Evolutionary conservation across 2,113 vertebrate genomes (phyloP).

Genomic region (Cyanocitta stelleri): DNA sequence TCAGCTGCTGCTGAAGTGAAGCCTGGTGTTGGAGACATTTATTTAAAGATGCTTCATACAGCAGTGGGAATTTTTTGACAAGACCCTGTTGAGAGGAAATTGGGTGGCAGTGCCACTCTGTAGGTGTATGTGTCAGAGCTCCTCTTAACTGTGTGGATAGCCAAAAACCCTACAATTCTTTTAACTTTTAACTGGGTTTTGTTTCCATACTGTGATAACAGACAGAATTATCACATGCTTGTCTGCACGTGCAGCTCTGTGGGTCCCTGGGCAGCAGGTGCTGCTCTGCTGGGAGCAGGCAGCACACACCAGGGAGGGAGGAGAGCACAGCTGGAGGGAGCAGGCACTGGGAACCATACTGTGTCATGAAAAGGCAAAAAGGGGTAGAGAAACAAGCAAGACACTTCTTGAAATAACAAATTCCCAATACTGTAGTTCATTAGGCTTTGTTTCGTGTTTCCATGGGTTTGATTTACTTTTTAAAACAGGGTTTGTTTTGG

Average conservation of each 20-base stretch:
- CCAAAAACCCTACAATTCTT: neutral
- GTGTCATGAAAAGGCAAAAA: neutral
- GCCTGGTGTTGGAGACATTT: neutral
- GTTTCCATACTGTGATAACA: neutral
- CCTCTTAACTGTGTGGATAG: neutral
- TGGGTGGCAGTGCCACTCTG: neutral
- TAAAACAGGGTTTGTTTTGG: neutral
- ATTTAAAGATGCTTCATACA: neutral
- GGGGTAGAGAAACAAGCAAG: neutral
- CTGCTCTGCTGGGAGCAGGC: neutral
- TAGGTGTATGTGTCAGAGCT: neutral
- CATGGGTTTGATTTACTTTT: neutral
- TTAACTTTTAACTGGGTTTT: neutral
- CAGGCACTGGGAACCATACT: neutral
- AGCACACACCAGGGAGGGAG: neutral
- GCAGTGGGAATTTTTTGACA: neutral
- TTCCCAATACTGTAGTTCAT: neutral
- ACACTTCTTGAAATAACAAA: neutral
- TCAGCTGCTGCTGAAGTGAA: neutral
- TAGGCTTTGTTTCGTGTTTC: neutral
- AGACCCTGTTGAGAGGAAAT: neutral
- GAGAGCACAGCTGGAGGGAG: neutral
- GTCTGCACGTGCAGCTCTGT: neutral
- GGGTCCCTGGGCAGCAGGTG: neutral
- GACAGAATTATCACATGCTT: rapidly evolving